Percentiles rank a stretch among this genome's conserved stretches.
Conservation (phyloP, 1,140 invertebrate genomes). For the Heliothis virescens region DNA sequence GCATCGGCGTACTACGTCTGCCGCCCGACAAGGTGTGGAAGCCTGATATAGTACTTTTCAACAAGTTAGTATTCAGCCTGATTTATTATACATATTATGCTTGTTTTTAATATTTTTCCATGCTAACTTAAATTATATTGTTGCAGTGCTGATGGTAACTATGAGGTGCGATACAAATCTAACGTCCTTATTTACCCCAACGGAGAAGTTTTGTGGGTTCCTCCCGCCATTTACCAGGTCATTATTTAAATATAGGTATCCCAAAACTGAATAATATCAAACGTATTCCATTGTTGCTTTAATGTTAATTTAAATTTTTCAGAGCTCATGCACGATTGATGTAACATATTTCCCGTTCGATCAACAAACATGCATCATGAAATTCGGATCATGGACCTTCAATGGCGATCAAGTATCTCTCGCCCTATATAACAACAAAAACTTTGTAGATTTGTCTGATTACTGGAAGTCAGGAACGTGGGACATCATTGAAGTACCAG, state of each 20-base stretch:
- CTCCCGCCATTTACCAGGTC: conserved; percentile 98
- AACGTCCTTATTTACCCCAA: conserved; percentile 98
- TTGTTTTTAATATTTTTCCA: background rate
- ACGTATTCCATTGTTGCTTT: background rate
- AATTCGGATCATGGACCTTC: conserved; percentile 99
- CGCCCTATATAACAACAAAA: conserved; percentile 97
- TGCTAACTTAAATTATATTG: background rate
- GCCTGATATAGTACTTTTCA: conserved; percentile 99
- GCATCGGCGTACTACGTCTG: conserved; percentile 97
- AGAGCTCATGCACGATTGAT: conserved; percentile 99
- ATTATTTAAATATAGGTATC: background rate
- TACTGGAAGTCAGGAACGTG: conserved; percentile 99
- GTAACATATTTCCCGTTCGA: conserved; percentile 99
- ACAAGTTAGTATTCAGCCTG: conserved; percentile 93
- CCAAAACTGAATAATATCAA: conserved; percentile 29
- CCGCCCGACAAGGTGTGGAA: conserved; percentile 99
- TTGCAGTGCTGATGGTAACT: conserved; percentile 97
- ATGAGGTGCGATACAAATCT: conserved; percentile 98
- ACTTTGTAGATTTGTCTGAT: conserved; percentile 97
- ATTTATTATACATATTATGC: background rate
- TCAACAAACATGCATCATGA: conserved; percentile 99
- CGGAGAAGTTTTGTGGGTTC: conserved; percentile 98
- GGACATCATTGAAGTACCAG: conserved; percentile 99
- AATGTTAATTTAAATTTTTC: conserved; percentile 72
- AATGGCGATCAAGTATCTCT: conserved; percentile 98